These are phyloP conservation scores for Mungos mungo DNA, from an alignment of 2,113 vertebrate genomes.

Conservation along the genomic window DNA sequence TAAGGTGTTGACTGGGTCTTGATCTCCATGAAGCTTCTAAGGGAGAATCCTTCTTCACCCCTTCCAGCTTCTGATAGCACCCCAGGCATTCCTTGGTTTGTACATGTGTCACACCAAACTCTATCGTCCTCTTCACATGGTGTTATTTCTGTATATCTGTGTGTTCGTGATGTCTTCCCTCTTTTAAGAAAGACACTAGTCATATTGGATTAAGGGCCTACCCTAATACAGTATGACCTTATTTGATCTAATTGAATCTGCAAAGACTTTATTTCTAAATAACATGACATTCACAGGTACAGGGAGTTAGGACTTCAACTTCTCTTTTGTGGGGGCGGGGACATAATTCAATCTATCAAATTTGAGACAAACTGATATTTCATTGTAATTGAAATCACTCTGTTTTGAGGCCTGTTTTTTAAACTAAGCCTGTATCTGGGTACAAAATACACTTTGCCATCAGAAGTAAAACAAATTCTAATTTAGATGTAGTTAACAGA, in stretches of 20 bases:
- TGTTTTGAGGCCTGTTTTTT: background rate
- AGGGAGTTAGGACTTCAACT: background rate
- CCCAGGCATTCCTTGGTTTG: background rate
- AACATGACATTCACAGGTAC: background rate
- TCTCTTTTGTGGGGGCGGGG: background rate
- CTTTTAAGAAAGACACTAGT: background rate
- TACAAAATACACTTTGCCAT: background rate
- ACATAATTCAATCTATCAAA: background rate
- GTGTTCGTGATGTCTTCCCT: background rate
- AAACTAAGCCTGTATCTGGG: background rate
- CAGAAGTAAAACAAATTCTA: constrained; percentile 39
- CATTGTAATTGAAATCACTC: background rate
- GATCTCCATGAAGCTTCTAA: background rate
- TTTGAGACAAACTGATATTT: background rate
- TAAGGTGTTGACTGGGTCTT: background rate
- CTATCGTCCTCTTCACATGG: background rate
- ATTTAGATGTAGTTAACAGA: background rate
- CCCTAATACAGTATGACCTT: background rate
- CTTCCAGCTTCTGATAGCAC: background rate
- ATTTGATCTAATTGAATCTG: background rate
- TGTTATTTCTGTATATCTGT: background rate
- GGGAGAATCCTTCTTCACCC: background rate
- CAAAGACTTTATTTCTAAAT: background rate
- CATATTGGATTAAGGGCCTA: background rate
- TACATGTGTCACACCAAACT: background rate